A percentile compares a stretch with the other conserved stretches of the same genome.
phyloP scores from a whole-genome alignment of 2,888 invertebrate species.

The Drosophila mayaguana region DNA sequence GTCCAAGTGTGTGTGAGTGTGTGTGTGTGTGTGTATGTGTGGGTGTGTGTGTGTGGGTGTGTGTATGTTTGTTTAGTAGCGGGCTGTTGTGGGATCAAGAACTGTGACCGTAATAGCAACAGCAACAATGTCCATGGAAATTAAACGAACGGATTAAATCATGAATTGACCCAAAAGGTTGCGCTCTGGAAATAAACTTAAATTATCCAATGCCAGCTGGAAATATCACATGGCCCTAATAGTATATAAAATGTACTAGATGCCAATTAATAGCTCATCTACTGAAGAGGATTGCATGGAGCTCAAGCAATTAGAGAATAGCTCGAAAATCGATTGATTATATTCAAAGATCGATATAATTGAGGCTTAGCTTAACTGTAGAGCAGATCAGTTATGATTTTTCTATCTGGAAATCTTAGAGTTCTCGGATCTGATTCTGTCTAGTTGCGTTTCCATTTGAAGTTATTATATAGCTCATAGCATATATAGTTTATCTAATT shows the following conservation, averaged over 20 bases:
- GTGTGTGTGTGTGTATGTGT: constrained; percentile 2
- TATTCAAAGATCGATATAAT: background rate
- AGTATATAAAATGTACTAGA: background rate
- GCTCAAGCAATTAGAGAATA: background rate
- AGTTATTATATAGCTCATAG: too few relatives aligned
- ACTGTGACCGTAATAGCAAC: constrained; percentile 49
- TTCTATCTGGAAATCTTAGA: background rate
- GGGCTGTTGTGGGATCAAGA: constrained; percentile 41
- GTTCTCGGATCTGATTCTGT: too few relatives aligned
- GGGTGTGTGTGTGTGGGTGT: constrained; percentile 3
- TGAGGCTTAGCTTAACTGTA: background rate
- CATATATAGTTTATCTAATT: background rate
- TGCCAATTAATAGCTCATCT: background rate
- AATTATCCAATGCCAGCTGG: constrained; percentile 8
- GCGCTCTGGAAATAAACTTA: constrained; percentile 31
- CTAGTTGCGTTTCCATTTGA: background rate
- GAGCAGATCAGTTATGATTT: background rate
- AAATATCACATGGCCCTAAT: background rate
- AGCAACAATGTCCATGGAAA: constrained; percentile 46
- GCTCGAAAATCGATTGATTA: background rate
- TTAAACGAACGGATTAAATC: constrained; percentile 72
- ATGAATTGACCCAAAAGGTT: constrained; percentile 59
- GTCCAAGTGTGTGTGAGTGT: background rate
- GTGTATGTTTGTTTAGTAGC: background rate
- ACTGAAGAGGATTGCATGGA: background rate